These are phyloP conservation scores for Nephrocerus scutellatus DNA, from an alignment of 2,888 invertebrate genomes.

Conservation along the genomic window DNA sequence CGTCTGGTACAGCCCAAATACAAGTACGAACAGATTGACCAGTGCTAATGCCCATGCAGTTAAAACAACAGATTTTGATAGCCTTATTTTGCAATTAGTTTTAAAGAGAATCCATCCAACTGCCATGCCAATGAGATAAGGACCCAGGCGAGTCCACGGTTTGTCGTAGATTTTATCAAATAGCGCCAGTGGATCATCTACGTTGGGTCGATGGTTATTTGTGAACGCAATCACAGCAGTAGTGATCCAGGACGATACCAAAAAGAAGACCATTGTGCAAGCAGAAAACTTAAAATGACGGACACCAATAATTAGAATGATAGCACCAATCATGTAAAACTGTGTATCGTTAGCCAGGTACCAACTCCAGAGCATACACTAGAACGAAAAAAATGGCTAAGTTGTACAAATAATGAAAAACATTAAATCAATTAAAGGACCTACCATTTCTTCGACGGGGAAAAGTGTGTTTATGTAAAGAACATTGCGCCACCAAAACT, in stretches of 20 bases:
- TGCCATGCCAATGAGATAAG: constrained; percentile 77
- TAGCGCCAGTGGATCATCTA: constrained; percentile 73
- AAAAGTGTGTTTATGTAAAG: constrained; percentile 80
- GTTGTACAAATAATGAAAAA: background rate
- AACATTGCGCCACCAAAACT: constrained; percentile 83
- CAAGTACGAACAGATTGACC: constrained; percentile 61
- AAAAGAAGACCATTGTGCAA: constrained; percentile 56
- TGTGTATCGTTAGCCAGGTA: constrained; percentile 82
- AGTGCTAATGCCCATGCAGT: constrained; percentile 66
- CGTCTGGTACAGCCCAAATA: constrained; percentile 70
- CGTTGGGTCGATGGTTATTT: constrained; percentile 70
- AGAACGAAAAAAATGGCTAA: constrained; percentile 27
- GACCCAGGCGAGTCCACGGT: constrained; percentile 79
- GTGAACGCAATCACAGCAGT: constrained; percentile 73
- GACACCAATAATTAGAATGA: constrained; percentile 71
- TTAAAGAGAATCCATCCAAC: constrained; percentile 78
- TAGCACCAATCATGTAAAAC: constrained; percentile 75
- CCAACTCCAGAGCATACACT: constrained; percentile 93
- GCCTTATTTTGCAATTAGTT: constrained; percentile 68
- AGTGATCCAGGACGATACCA: constrained; percentile 70
- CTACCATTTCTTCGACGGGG: constrained; percentile 78
- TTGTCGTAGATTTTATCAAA: constrained; percentile 88
- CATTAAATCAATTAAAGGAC: constrained; percentile 16
- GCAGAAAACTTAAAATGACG: constrained; percentile 73
- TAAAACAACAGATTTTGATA: constrained; percentile 60